Conservation (phyloP, 2,113 vertebrate genomes). For the Oryctolagus cuniculus region DNA sequence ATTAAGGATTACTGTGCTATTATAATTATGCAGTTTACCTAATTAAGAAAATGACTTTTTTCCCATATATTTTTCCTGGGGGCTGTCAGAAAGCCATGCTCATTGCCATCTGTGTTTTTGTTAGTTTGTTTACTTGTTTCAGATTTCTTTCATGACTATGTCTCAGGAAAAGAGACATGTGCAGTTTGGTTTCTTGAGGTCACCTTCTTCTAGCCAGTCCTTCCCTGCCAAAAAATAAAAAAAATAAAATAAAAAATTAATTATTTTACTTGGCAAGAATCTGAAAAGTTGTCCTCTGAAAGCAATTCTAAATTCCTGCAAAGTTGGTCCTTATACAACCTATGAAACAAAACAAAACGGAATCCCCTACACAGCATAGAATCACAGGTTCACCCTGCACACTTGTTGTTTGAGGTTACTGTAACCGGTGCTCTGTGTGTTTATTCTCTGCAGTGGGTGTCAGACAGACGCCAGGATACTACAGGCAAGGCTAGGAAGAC, state of each 20-base stretch:
- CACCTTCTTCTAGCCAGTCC: background rate
- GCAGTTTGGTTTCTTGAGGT: constrained; percentile 25
- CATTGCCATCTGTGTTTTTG: background rate
- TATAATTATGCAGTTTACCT: background rate
- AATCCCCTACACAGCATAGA: background rate
- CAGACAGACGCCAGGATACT: background rate
- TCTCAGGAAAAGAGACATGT: background rate
- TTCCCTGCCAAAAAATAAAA: background rate
- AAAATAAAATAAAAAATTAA: background rate
- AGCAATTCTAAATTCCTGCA: constrained; percentile 13
- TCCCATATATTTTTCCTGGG: background rate
- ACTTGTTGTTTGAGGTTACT: background rate
- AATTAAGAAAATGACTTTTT: constrained; percentile 45
- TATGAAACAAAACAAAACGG: background rate
- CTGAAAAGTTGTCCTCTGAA: background rate
- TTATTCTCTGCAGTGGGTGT: background rate
- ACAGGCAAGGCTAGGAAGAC: background rate
- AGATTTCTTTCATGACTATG: background rate
- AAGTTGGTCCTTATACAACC: background rate
- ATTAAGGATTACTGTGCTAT: constrained; percentile 4
- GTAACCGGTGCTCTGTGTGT: constrained; percentile 15
- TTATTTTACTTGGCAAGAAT: background rate
- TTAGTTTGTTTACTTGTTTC: background rate
- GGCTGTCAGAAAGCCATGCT: constrained; percentile 22
- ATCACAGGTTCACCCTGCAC: background rate